A percentile compares a stretch with the other conserved stretches of the same genome.
These are phyloP conservation scores for Erithacus rubecula DNA, from an alignment of 2,797 vertebrate species.

Conservation along the genomic window DNA sequence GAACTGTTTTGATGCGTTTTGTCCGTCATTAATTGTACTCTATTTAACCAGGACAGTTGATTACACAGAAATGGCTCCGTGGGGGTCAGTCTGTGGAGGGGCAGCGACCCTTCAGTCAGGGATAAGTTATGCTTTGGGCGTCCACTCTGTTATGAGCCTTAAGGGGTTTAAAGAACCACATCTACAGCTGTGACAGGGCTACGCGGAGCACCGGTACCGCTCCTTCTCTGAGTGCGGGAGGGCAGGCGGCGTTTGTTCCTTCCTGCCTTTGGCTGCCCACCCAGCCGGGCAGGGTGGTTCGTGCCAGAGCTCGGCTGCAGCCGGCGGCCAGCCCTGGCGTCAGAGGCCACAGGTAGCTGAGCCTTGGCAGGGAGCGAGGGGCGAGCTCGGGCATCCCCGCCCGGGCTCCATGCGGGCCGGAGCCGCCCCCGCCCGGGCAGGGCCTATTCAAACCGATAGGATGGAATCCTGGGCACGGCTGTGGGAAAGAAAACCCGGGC, in stretches of 20 bases:
- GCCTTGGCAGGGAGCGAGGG: not conserved
- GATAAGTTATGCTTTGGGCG: not conserved
- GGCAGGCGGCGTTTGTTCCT: not conserved
- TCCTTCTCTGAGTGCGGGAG: fast-evolving
- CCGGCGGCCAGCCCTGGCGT: not conserved
- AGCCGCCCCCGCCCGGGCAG: not conserved
- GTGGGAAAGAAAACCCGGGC: not conserved
- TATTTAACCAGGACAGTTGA: not conserved
- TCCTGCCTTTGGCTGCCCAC: not conserved
- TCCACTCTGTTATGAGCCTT: not conserved
- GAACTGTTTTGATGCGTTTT: not conserved
- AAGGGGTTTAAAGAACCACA: not conserved
- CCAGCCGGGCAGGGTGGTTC: fast-evolving
- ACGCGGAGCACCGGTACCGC: fast-evolving
- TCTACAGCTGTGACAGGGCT: not conserved
- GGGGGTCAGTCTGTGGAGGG: not conserved
- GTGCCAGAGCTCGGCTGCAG: not conserved
- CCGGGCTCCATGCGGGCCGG: fast-evolving
- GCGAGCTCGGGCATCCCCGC: not conserved
- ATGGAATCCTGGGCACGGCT: not conserved
- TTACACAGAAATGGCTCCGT: fast-evolving
- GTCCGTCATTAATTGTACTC: not conserved
- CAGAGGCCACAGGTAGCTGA: fast-evolving
- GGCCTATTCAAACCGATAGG: not conserved
- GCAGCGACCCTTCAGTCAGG: not conserved